Base-by-base conservation (phyloP, 2,888 invertebrate species). In the Tenthredo mesomela region DNA sequence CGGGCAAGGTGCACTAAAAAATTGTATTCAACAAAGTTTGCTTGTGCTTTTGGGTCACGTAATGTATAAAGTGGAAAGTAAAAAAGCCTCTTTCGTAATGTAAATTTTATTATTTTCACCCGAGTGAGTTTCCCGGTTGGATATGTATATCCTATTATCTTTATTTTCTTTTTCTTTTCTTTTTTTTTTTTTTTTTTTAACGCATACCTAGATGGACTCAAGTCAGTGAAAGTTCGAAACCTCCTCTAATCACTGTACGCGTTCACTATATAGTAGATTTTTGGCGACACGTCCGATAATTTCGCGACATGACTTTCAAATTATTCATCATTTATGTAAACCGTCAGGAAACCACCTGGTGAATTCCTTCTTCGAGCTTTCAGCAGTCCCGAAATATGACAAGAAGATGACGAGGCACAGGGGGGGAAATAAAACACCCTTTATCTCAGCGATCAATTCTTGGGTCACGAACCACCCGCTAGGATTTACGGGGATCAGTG, bases 401-500 rank as follows among this genome's bases (percentile, higher is more conserved):
- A 29, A 77, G 29, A 54, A 77, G 25, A 77, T 50, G 77, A 47
- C 50, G 54, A 29, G 77, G 18, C 18, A 10, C 43, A 4, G 71
- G 71, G 12, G 71, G 71, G 43, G 15, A 33, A 54, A 54, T 54
- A 33, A 54, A 77, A 77, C 50, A 54, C 54, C 77, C 33, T 18
- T 40, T 54, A 77, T 77, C 54, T 33, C 54, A 2, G 12, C 29
- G 77, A 77, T 77, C 77, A 54, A 33, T 77, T 77, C 33, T n/a
- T 54, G 50, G 47, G 77, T 77, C 77, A 77, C 50, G 50, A 77
- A 54, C 47, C 33, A 54, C 54, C 33, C 29, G 50, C 18, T 6
- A 54, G 29, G 29, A 54, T 77, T 33, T 77, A 77, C 15, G n/a
- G 77, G 77, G 77, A 77, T 77, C 77, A 77, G 33, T 54, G 33